Evolutionary conservation across 2,113 vertebrate genomes (phyloP).

Genomic region (Neodontobutis hainanensis): DNA sequence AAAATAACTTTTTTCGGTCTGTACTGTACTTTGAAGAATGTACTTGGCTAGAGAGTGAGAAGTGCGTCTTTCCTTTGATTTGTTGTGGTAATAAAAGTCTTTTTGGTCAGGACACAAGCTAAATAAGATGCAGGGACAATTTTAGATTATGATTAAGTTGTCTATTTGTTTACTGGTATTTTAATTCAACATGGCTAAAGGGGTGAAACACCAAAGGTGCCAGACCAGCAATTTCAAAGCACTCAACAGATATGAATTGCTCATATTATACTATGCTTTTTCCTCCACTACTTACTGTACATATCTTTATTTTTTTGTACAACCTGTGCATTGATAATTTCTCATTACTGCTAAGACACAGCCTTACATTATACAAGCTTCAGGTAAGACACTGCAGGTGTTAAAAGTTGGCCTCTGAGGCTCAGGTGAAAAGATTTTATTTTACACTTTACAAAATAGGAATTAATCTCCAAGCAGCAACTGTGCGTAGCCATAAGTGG

Average conservation of each 20-base stretch:
- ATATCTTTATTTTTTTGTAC: slow-evolving; percentile 29
- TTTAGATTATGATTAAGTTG: slow-evolving; percentile 25
- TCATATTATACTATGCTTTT: slow-evolving; percentile 23
- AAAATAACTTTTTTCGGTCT: slow-evolving; percentile 55
- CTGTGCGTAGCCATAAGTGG: slow-evolving; percentile 53
- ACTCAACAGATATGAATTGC: slow-evolving; percentile 39
- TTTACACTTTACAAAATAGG: slow-evolving; percentile 36
- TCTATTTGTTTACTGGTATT: slow-evolving; percentile 33
- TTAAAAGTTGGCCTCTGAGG: slow-evolving; percentile 25
- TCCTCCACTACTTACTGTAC: slow-evolving; percentile 25
- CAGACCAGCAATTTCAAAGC: slow-evolving; percentile 52
- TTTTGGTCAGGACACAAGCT: slow-evolving; percentile 35
- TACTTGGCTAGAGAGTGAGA: slow-evolving; percentile 19
- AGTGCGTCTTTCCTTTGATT: slow-evolving; percentile 28
- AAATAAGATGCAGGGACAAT: slow-evolving; percentile 11
- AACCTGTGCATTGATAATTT: slow-evolving; percentile 40
- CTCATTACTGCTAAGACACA: slow-evolving; percentile 37
- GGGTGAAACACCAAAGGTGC: slow-evolving; percentile 46
- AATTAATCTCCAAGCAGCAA: slow-evolving; percentile 46
- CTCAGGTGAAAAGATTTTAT: slow-evolving; percentile 31
- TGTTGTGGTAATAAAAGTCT: slow-evolving; percentile 20
- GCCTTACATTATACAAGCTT: slow-evolving; percentile 50
- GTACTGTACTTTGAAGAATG: slow-evolving; percentile 48
- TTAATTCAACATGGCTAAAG: slow-evolving; percentile 26
- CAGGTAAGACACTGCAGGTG: slow-evolving; percentile 11